These are phyloP conservation scores for Choristoneura fumiferana DNA, from an alignment of 1,140 invertebrate genomes.

Conservation along the genomic window DNA sequence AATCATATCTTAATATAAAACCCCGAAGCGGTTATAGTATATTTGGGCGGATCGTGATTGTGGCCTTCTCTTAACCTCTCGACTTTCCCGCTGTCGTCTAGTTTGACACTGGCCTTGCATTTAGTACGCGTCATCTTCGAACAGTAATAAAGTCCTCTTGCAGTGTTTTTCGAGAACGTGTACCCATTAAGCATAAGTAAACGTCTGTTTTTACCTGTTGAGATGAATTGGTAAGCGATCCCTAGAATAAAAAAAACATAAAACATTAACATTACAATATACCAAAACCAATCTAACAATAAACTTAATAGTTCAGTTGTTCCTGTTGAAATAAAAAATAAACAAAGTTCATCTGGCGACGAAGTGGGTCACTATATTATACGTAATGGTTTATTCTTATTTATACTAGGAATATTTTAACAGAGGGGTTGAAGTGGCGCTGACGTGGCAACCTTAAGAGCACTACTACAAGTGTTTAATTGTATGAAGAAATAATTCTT, in stretches of 20 bases:
- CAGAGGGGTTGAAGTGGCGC: too few species aligned
- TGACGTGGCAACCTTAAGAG: too few species aligned
- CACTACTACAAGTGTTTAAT: too few species aligned
- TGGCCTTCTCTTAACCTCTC: neutral
- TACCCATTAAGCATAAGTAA: conserved; percentile 43
- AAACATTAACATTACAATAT: too few species aligned
- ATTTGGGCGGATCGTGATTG: conserved; percentile 1
- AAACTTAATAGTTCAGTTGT: too few species aligned
- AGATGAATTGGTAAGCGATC: conserved; percentile 29
- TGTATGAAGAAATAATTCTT: too few species aligned
- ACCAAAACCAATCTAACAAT: too few species aligned
- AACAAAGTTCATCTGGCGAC: too few species aligned
- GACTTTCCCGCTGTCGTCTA: neutral
- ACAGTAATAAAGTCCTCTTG: neutral
- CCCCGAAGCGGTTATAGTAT: neutral
- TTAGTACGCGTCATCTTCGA: neutral
- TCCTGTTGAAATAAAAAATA: too few species aligned
- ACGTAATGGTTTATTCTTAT: too few species aligned
- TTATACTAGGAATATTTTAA: too few species aligned
- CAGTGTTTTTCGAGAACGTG: conserved; percentile 38
- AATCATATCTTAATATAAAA: conserved; percentile 2
- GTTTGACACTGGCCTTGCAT: neutral
- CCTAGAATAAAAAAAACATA: neutral
- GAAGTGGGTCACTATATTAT: too few species aligned
- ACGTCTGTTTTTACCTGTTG: conserved; percentile 32